Evolutionary conservation across 2,797 vertebrate species (phyloP).

Genomic region (Sebastes glaucus): DNA sequence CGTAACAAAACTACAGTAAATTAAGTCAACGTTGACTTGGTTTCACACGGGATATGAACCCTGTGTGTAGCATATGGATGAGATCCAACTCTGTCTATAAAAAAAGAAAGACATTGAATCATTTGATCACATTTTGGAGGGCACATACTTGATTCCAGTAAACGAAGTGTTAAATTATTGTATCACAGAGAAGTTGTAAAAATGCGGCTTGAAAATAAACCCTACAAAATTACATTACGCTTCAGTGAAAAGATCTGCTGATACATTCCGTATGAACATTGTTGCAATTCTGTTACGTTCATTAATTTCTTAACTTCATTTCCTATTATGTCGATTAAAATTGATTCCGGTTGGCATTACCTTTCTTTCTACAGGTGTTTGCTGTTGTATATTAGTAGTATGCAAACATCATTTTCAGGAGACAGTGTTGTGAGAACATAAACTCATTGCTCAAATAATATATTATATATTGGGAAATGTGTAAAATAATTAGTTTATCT

Average conservation of each 20-base stretch:
- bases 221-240: neutral
- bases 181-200: neutral
- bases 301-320: neutral
- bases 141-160: neutral
- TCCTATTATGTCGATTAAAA: neutral
- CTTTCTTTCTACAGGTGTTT: neutral
- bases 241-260: neutral
- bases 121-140: neutral
- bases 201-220: neutral
- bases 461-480: neutral
- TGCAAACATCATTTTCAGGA: neutral
- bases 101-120: too few relatives aligned
- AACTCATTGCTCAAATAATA: neutral
- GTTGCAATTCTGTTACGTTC: neutral
- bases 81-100: too few relatives aligned
- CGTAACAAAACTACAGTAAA: too few relatives aligned
- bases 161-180: neutral
- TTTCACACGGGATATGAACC: too few relatives aligned
- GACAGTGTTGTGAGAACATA: neutral
- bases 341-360: neutral
- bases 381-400: neutral
- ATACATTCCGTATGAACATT: too few relatives aligned
- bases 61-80: too few relatives aligned
- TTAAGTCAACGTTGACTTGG: too few relatives aligned
- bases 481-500: neutral